A percentile compares a stretch with the other conserved stretches of the same genome.
Conservation (phyloP, 1,140 invertebrate species). For the Diorhabda elongata region DNA sequence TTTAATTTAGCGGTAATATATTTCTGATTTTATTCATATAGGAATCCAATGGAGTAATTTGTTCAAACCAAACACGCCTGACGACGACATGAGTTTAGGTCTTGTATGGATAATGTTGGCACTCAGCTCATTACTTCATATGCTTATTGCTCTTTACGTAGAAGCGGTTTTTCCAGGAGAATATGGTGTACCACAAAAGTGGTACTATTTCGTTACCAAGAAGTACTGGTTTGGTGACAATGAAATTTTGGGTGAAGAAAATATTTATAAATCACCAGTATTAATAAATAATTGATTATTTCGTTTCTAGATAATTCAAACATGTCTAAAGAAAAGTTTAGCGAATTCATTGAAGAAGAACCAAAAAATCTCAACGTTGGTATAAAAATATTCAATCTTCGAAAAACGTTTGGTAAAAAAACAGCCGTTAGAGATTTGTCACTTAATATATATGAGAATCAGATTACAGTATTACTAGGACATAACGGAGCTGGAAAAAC, state of each 20-base stretch:
- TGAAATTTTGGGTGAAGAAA: slow-evolving; percentile 3
- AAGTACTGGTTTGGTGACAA: slow-evolving; percentile 30
- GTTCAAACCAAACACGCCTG: slow-evolving; percentile 60
- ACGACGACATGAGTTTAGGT: slow-evolving; percentile 66
- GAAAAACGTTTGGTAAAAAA: slow-evolving; percentile 57
- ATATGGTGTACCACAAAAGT: slow-evolving; percentile 65
- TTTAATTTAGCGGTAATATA: too few relatives aligned
- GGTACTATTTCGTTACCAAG: slow-evolving; percentile 69
- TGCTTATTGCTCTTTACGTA: slow-evolving; percentile 67
- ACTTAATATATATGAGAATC: slow-evolving; percentile 65
- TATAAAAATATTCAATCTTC: slow-evolving; percentile 59
- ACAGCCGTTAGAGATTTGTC: slow-evolving; percentile 53
- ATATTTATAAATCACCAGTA: background rate
- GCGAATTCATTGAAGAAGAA: slow-evolving; percentile 31
- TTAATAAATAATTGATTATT: background rate
- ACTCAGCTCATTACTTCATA: slow-evolving; percentile 60
- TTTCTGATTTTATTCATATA: slow-evolving; percentile 23
- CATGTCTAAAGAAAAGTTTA: background rate
- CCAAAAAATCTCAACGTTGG: slow-evolving; percentile 51
- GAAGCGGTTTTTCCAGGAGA: slow-evolving; percentile 69
- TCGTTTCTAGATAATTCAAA: background rate
- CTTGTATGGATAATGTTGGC: slow-evolving; percentile 63
- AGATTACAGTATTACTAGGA: slow-evolving; percentile 71
- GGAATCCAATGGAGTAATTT: slow-evolving; percentile 77
- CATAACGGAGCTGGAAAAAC: slow-evolving; percentile 71